Percentiles rank a stretch among this genome's conserved stretches.
Conservation (phyloP, 2,113 vertebrate species). For the Chloebia gouldiae region DNA sequence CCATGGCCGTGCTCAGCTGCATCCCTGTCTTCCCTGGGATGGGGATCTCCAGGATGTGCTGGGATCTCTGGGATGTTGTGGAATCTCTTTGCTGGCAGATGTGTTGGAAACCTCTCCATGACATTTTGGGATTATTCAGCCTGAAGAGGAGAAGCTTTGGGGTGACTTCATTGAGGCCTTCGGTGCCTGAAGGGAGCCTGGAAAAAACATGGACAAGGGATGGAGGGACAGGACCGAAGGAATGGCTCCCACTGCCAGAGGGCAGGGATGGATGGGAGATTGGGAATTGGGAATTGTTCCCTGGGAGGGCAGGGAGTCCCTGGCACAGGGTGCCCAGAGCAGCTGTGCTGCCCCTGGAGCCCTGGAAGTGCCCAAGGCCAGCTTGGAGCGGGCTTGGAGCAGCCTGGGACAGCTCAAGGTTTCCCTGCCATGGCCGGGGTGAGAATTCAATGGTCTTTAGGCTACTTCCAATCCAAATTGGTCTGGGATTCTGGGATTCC, state of each 20-base stretch:
- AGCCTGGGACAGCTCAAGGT: neutral
- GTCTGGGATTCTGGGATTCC: neutral
- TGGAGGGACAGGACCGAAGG: neutral
- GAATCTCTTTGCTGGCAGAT: neutral
- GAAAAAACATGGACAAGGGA: neutral
- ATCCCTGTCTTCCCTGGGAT: neutral
- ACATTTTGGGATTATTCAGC: neutral
- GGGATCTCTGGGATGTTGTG: neutral
- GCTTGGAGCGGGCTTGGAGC: neutral
- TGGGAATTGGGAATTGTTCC: neutral
- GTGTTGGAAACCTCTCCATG: neutral
- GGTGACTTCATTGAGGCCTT: neutral
- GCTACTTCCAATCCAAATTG: neutral
- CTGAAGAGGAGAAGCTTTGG: neutral
- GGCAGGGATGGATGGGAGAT: accelerated
- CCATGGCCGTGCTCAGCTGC: neutral
- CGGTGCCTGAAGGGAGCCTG: neutral
- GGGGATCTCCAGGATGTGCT: neutral
- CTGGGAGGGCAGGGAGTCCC: neutral
- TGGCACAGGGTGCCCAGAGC: neutral
- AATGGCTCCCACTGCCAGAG: neutral
- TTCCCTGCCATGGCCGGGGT: neutral
- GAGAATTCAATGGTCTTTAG: neutral
- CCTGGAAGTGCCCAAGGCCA: neutral
- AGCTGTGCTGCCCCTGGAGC: neutral